These are phyloP conservation scores for Brevimyrus niger DNA, from an alignment of 2,113 vertebrate genomes.

Conservation along the genomic window DNA sequence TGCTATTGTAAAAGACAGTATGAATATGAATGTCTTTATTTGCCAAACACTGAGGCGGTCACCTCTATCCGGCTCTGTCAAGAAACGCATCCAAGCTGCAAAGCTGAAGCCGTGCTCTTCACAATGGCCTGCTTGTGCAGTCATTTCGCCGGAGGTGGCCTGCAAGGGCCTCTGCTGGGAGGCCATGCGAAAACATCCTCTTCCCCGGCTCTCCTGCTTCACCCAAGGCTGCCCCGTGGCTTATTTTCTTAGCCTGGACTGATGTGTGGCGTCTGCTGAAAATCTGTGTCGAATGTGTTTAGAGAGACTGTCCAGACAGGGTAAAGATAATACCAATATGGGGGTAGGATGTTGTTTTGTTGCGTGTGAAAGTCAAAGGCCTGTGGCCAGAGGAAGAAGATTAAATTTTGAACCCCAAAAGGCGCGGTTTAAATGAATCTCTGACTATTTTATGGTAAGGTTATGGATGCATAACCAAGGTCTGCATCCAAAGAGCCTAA, in stretches of 20 bases:
- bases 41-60: not conserved
- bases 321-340: not conserved
- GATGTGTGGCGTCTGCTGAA: not conserved
- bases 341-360: not conserved
- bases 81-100: not conserved
- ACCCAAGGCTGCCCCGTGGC: not conserved
- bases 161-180: not conserved
- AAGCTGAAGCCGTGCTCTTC: not conserved
- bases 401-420: not conserved
- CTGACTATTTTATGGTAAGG: not conserved
- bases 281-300: not conserved
- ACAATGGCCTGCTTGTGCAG: not conserved
- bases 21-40: not conserved
- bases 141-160: not conserved
- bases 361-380: not conserved
- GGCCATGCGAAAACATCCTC: slow-evolving; percentile 1
- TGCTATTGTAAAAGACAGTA: not conserved
- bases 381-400: not conserved
- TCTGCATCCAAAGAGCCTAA: not conserved
- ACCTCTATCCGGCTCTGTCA: not conserved
- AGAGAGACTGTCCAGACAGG: not conserved
- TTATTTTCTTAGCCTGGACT: slow-evolving; percentile 8
- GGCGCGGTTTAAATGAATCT: not conserved
- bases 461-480: not conserved
- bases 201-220: not conserved